Evolutionary conservation across 2,797 vertebrate genomes (phyloP).

Genomic region (Phataginus tricuspis): DNA sequence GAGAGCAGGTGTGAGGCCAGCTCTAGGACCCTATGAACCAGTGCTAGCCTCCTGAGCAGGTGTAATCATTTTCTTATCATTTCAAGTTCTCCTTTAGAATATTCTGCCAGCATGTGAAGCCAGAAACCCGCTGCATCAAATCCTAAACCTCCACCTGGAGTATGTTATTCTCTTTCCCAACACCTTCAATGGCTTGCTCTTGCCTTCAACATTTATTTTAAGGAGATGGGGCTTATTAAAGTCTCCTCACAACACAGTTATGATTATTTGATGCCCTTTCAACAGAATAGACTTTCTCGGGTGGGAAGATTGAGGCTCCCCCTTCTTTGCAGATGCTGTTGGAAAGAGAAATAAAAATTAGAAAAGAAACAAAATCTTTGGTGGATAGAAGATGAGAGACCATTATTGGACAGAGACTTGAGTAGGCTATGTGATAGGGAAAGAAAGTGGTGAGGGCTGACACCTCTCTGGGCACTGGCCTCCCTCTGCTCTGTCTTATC

Average conservation of each 20-base stretch:
- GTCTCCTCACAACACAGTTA: neutral
- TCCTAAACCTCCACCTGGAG: neutral
- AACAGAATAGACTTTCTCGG: neutral
- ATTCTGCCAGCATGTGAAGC: neutral
- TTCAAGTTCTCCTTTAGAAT: neutral
- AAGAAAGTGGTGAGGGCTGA: no score
- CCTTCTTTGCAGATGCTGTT: neutral
- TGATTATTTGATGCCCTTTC: neutral
- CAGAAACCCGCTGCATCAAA: neutral
- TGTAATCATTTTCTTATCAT: neutral
- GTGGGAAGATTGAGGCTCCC: neutral
- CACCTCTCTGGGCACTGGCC: neutral
- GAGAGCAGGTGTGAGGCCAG: neutral
- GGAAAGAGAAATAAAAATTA: neutral
- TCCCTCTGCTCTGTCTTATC: neutral
- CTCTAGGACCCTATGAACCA: neutral
- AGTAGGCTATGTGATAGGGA: neutral
- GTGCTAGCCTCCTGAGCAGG: neutral
- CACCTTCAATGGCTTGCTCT: neutral
- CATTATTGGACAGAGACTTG: neutral
- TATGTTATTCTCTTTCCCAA: neutral
- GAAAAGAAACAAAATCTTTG: neutral
- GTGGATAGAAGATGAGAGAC: neutral
- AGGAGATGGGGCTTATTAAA: neutral
- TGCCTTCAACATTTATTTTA: neutral